These are phyloP conservation scores for Perccottus glenii DNA, from an alignment of 2,113 vertebrate species.

Conservation along the genomic window DNA sequence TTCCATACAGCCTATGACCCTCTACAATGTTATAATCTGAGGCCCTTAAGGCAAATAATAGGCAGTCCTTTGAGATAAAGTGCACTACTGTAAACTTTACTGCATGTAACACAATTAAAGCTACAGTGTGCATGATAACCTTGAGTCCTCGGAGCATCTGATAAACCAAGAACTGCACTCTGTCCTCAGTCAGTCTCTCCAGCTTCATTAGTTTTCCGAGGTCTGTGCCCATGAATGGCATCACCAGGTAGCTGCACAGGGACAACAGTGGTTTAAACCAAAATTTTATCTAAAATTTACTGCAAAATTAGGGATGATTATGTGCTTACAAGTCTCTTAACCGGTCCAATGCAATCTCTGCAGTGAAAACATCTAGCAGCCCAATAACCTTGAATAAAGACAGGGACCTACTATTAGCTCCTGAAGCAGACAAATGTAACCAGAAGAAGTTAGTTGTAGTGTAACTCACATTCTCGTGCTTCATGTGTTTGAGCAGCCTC, in stretches of 20 bases:
- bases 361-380: slow-evolving; percentile 91
- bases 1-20: too few species aligned
- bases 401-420: background rate
- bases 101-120: background rate
- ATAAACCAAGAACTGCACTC: slow-evolving; percentile 93
- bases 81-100: background rate
- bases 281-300: background rate
- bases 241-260: slow-evolving; percentile 76
- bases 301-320: too few species aligned
- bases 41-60: too few species aligned
- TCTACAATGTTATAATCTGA: too few species aligned
- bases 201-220: slow-evolving; percentile 74
- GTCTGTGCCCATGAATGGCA: slow-evolving; percentile 83
- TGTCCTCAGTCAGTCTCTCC: slow-evolving; percentile 85
- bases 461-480: slow-evolving; percentile 90
- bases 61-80: background rate
- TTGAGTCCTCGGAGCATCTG: slow-evolving; percentile 94
- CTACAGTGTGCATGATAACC: slow-evolving; percentile 69
- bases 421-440: background rate
- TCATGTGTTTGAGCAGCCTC: slow-evolving; percentile 94
- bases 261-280: background rate
- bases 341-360: slow-evolving; percentile 85
- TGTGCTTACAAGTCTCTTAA: slow-evolving; percentile 91
- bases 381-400: slow-evolving; percentile 87
- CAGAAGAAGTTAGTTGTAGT: too few species aligned